A percentile compares a stretch with the other conserved stretches of the same genome.
Evolutionary conservation across 2,888 invertebrate species (phyloP).

Genomic region (Metellina segmentata): DNA sequence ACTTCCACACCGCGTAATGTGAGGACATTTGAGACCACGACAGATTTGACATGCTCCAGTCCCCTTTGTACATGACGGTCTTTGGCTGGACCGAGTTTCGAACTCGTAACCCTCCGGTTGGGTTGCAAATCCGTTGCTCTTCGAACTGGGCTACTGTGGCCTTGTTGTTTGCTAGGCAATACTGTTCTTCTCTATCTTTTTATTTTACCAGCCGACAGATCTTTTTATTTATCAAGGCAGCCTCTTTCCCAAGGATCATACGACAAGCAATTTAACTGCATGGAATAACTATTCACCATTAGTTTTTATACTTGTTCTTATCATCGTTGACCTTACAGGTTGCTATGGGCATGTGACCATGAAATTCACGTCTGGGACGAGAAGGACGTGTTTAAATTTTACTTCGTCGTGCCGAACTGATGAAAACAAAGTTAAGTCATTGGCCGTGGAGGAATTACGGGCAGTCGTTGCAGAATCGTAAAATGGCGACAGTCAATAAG

Average conservation of each 20-base stretch:
- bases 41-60: too few species aligned
- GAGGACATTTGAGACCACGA: too few species aligned
- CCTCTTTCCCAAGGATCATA: neutral
- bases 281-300: too few species aligned
- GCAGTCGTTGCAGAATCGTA: neutral
- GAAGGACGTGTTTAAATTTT: neutral
- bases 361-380: neutral
- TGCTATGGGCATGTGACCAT: slow-evolving; percentile 1
- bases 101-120: too few species aligned
- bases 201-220: neutral
- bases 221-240: neutral
- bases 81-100: too few species aligned
- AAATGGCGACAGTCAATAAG: neutral
- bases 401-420: neutral
- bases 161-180: too few species aligned
- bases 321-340: neutral
- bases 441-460: neutral
- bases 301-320: neutral
- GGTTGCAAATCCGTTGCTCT: too few species aligned
- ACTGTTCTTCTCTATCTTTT: neutral
- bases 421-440: neutral
- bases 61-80: too few species aligned
- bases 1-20: too few species aligned
- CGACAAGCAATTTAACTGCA: neutral
- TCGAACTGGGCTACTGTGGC: too few species aligned